Conservation (phyloP, 2,888 invertebrate genomes). For the Syritta pipiens region DNA sequence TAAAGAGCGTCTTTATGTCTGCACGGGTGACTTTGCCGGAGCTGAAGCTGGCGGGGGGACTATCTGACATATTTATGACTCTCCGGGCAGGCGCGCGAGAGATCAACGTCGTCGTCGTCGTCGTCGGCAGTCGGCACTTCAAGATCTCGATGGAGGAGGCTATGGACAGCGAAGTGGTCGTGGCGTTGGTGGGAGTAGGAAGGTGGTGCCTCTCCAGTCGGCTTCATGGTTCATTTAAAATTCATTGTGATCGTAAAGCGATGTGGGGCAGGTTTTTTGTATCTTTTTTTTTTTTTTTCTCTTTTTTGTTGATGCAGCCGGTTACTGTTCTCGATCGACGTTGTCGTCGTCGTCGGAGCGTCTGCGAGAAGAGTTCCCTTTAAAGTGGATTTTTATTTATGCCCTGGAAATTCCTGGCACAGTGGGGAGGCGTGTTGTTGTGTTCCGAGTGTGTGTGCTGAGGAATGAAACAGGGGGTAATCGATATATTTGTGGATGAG, state of each 20-base stretch:
- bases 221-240: constrained; percentile 58
- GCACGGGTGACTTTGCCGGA: too few relatives aligned
- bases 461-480: too few relatives aligned
- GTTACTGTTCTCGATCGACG: constrained; percentile 46
- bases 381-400: constrained; percentile 65
- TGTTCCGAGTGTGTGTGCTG: too few relatives aligned
- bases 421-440: constrained; percentile 59
- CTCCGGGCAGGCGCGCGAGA: not conserved
- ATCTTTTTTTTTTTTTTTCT: too few relatives aligned
- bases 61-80: constrained; percentile 63
- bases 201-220: constrained; percentile 38
- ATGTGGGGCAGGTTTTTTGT: constrained; percentile 39
- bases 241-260: constrained; percentile 33
- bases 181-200: constrained; percentile 21
- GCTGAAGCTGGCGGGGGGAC: too few relatives aligned
- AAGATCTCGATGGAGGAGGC: constrained; percentile 16
- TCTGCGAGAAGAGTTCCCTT: constrained; percentile 38
- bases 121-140: constrained; percentile 41
- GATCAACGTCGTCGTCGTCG: not conserved
- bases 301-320: too few relatives aligned
- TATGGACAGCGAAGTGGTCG: too few relatives aligned
- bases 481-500: too few relatives aligned
- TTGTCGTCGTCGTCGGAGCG: constrained; percentile 48
- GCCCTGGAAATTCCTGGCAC: constrained; percentile 47
- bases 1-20: constrained; percentile 63